phyloP scores from a whole-genome alignment of 2,888 invertebrate genomes.

The Leptinotarsa haldemani region DNA sequence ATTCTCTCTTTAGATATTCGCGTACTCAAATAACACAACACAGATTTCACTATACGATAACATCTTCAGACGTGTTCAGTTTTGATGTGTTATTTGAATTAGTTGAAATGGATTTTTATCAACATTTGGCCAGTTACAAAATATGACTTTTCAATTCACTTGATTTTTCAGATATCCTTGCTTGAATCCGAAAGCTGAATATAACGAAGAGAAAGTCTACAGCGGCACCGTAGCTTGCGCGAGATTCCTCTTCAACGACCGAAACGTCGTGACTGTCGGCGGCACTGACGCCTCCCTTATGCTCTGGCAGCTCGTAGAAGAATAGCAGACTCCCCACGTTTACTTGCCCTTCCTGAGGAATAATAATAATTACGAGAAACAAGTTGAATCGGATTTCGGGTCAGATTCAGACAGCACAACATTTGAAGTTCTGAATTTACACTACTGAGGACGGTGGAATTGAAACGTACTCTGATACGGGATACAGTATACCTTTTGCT shows the following conservation, averaged over 20 bases:
- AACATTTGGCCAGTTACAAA: too few relatives aligned
- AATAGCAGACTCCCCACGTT: conserved; percentile 69
- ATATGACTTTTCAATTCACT: too few relatives aligned
- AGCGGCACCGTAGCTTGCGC: conserved; percentile 84
- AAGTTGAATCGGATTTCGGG: conserved; percentile 56
- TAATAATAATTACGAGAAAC: conserved; percentile 25
- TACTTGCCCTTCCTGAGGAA: conserved; percentile 42
- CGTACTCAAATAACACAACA: too few relatives aligned
- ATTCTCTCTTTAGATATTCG: too few relatives aligned
- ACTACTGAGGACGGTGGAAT: conserved; percentile 45
- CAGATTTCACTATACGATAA: too few relatives aligned
- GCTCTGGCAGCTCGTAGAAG: conserved; percentile 90
- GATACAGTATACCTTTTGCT: conserved; percentile 1
- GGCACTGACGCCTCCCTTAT: conserved; percentile 90
- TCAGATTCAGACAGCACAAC: conserved; percentile 60
- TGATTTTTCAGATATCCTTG: conserved; percentile 78
- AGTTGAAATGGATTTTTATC: too few relatives aligned
- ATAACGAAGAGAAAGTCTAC: conserved; percentile 89
- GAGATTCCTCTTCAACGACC: conserved; percentile 87
- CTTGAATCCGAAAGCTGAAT: conserved; percentile 86
- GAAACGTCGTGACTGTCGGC: conserved; percentile 85
- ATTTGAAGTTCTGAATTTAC: conserved; percentile 60
- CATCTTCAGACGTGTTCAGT: too few relatives aligned
- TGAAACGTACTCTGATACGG: neutral
- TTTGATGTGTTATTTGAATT: too few relatives aligned